Base-by-base conservation (phyloP, 2,797 vertebrate species). In the Enteromius argenteus region DNA sequence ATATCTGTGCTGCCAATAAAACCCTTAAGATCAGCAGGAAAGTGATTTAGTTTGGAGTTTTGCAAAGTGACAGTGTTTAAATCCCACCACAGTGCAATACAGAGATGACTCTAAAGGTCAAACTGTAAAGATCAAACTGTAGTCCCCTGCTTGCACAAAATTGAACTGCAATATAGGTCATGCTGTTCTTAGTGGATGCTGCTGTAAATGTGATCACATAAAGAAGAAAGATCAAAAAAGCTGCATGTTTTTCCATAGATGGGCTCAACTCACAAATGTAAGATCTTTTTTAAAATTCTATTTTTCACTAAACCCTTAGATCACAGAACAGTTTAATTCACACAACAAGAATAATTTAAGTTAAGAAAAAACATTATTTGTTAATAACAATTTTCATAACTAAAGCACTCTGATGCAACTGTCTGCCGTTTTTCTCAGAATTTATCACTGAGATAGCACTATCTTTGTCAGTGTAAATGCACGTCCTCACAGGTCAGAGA, bases 71-170 rank as follows among this genome's bases (percentile, higher is more conserved):
- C 7, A 37, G 19, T 21, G 49, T 81, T 72, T 30, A 37, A 58
- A 10, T 23, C 14, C 30, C 32, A 56, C 5, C 0, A 14, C 42
- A 15, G 37, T 13, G 17, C 35, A 15, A n/a, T 62, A 37, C 68
- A 73, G 80, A 23, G n/a, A 73, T 81, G 39, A 73, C 51, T 72
- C 15, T 62, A 78, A 62, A 44, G 56, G 23, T 78, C 56, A 44
- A 30, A 46, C 30, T 74, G 32, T 27, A 53, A 58, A 69, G 49
- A 23, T 3, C 35, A 80, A 80, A 71, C 23, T 14, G 15, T 23
- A 39, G 53, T 58, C 51, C 13, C 32, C 51, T 9, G 14, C 68
- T 37, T 68, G 46, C 64, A 27, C 21, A 17, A 32, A 21, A 53
- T 53, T 42, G 37, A 14, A 77, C 62, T 32, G 64, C 39, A 30